Evolutionary conservation across 2,797 vertebrate species (phyloP), one percentile per base, ranked within the genome.

Genomic region (Nyctalus aviator): DNA sequence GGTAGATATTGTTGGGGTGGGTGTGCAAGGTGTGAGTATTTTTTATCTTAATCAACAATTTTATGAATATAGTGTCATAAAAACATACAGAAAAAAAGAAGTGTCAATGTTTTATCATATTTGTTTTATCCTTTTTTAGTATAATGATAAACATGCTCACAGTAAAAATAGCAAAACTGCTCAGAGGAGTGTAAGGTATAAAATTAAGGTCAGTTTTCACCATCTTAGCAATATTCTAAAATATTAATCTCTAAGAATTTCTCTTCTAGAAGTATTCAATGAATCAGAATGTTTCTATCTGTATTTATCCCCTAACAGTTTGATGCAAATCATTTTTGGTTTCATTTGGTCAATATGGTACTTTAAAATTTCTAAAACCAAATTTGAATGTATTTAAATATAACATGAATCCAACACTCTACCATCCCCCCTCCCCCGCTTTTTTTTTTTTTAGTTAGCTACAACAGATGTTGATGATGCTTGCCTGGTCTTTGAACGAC

Each of bases 351-450:
- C 17, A 79, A 69, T 35, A 69, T 57, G 4, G 23, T 93, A 66
- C 20, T 93, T 93, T 27, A 93, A 76, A 84, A 27, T 8, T 78
- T 77, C 78, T 4, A 8, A 68, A 91, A 90, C 17, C 68, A 41
- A 41, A 69, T 79, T 57, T 79, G 41, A 53, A 69, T 93, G 25
- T 17, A 48, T 53, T 77, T 83, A 17, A 27, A 14, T 83, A 64
- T 78, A 41, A 91, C 86, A 89, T 91, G 10, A 15, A 73, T 37
- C 9, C 3, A 48, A 9, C 4, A 48, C 82, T 44, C 27, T 89
- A 46, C 17, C 18, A 68, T 3, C 21, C 37, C 37, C 37, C 4
- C 37, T 1, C 37, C 37, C 37, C 37, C 5, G 1, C 82, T 20
- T 27, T 71, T 18, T 27, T 91, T 55, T 8, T 4, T 85, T 85